Evolutionary conservation across 2,797 vertebrate species (phyloP).

Genomic region (Smutsia gigantea): DNA sequence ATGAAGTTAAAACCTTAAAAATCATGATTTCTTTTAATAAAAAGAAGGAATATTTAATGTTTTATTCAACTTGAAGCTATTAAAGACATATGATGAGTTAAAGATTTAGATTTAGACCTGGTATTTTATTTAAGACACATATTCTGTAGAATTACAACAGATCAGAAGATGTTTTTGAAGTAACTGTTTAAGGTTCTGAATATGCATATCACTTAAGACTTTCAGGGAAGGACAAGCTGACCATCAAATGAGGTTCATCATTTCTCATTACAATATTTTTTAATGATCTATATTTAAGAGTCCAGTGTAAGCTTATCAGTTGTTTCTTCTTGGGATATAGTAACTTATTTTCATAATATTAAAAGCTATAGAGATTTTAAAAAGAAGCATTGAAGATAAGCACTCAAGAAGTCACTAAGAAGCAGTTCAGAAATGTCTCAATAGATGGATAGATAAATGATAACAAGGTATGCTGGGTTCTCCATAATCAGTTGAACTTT

Average conservation of each 20-base stretch:
- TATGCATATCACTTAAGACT: not conserved
- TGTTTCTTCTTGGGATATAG: not conserved
- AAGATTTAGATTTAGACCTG: not conserved
- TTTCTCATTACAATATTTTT: not conserved
- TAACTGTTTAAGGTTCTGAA: not conserved
- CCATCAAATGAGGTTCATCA: not conserved
- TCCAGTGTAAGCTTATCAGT: not conserved
- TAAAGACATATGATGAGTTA: slow-evolving; percentile 7
- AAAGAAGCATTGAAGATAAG: not conserved
- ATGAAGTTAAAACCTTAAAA: not conserved
- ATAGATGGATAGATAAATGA: not conserved
- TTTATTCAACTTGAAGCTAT: not conserved
- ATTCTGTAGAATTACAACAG: not conserved
- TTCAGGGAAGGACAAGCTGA: not conserved
- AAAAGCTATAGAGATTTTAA: not conserved
- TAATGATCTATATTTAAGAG: not conserved
- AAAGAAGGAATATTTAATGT: not conserved
- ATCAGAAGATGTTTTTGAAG: not conserved
- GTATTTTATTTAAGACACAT: not conserved
- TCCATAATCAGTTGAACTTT: not conserved
- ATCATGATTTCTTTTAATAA: not conserved
- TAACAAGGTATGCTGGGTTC: not conserved
- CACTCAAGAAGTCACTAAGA: not conserved
- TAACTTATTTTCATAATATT: not conserved
- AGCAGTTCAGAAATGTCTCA: not conserved